Evolutionary conservation across 2,113 vertebrate species (phyloP), one percentile per base, ranked within the genome.

Genomic region (Pedionomus torquatus): DNA sequence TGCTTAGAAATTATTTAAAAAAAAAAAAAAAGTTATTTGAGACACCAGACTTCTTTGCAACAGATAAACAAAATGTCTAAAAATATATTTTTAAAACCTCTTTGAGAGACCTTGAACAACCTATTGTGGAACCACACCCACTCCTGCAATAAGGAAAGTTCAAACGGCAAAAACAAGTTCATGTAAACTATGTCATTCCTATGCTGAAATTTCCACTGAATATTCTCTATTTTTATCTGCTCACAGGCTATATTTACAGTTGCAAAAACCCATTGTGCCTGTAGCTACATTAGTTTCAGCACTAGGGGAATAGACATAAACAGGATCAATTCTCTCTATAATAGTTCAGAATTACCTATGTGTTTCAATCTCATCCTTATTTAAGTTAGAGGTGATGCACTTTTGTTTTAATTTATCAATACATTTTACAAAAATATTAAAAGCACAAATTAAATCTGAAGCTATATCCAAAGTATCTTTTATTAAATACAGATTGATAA

Each of bases 171-270:
- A 25, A 66, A 1, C 4, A 20, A 5, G 17, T 72, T 21, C 3
- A 39, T 1, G 0, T 26, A 76, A 55, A 55, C 7, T 1, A 33
- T 72, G 7, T 3, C 23, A 35, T 65, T 51, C 8, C 2, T 35
- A 9, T 33, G 17, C 7, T 71, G 17, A 66, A 70, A 75, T 79
- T 86, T 86, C 10, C 54, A 39, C 33, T 78, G 17, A 87, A 37
- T 24, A 13, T 43, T 19, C 9, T 69, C 6, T 60, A 3, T 74
- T 74, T 91, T 44, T 13, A 20, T 54, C 30, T 39, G 5, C 33
- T 66, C 37, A 13, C 20, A 11, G 9, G 4, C 70, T 51, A 39
- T 48, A 69, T 20, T 82, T 76, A 39, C 46, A 85, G 4, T 24
- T 54, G 9, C 11, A 79, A 78, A 83, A 63, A 37, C 26, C 10